Percentiles rank a stretch among this genome's conserved stretches.
These are phyloP conservation scores for Myanophis thanlyinensis DNA, from an alignment of 2,113 vertebrate species.

Conservation along the genomic window DNA sequence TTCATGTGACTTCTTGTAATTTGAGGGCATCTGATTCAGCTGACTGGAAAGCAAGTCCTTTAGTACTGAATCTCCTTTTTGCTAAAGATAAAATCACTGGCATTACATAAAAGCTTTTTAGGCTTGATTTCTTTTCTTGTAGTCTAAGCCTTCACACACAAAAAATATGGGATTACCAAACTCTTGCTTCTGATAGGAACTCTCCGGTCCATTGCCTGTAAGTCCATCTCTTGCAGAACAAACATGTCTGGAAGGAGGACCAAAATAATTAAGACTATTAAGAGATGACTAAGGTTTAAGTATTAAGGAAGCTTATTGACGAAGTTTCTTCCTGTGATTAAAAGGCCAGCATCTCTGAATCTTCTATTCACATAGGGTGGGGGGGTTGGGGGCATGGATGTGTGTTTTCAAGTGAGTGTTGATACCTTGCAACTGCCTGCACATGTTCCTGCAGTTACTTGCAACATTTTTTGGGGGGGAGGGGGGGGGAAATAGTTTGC, in stretches of 20 bases:
- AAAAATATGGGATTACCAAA: neutral
- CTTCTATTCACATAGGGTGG: neutral
- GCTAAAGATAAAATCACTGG: conserved; percentile 44
- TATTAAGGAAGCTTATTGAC: neutral
- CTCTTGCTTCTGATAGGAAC: neutral
- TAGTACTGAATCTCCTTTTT: conserved; percentile 28
- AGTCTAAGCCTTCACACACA: neutral
- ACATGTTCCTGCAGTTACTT: neutral
- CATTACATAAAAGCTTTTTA: conserved; percentile 38
- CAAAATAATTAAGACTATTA: neutral
- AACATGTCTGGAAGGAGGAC: neutral
- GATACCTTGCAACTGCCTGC: neutral
- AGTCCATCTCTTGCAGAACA: neutral
- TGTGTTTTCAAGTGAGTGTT: neutral
- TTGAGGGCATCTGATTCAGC: conserved; percentile 51
- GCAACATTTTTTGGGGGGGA: too few species aligned
- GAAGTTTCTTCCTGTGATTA: neutral
- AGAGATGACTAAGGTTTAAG: neutral
- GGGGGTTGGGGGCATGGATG: too few species aligned
- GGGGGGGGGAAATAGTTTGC: neutral
- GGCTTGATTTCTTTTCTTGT: conserved; percentile 43
- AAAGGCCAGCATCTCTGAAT: neutral
- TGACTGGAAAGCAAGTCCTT: conserved; percentile 45
- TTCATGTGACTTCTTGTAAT: conserved; percentile 33
- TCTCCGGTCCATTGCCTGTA: neutral